These are phyloP conservation scores for Hermetia illucens DNA, from an alignment of 1,140 invertebrate genomes.

Conservation along the genomic window DNA sequence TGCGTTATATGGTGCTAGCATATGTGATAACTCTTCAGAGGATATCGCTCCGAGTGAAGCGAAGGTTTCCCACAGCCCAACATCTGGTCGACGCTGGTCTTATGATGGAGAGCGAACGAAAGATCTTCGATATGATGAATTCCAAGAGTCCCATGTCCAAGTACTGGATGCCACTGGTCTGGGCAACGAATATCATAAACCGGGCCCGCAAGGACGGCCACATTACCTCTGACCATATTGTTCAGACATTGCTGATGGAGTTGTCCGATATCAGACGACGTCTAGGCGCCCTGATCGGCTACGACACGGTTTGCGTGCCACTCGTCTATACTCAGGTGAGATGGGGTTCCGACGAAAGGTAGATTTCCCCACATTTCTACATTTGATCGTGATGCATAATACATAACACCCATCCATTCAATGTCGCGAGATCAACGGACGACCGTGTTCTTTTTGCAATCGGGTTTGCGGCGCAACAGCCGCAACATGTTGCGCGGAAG, in stretches of 20 bases:
- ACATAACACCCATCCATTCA: too few species aligned
- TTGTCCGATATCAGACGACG: slow-evolving; percentile 67
- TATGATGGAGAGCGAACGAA: slow-evolving; percentile 80
- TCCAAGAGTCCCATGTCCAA: slow-evolving; percentile 78
- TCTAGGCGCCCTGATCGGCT: slow-evolving; percentile 70
- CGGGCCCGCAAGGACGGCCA: slow-evolving; percentile 64
- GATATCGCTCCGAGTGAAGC: slow-evolving; percentile 75
- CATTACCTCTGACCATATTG: slow-evolving; percentile 72
- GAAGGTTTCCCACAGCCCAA: slow-evolving; percentile 78
- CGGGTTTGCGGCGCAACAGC: too few species aligned
- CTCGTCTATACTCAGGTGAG: slow-evolving; percentile 94
- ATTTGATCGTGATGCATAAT: too few species aligned
- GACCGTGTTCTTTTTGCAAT: too few species aligned
- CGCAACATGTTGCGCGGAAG: too few species aligned
- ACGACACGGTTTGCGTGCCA: slow-evolving; percentile 94
- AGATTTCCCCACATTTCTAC: too few species aligned
- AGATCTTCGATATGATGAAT: slow-evolving; percentile 79
- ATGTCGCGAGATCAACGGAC: too few species aligned
- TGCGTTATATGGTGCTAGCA: slow-evolving; percentile 75
- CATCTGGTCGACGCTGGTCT: slow-evolving; percentile 81
- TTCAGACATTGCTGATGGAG: slow-evolving; percentile 70
- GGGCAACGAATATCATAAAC: slow-evolving; percentile 83
- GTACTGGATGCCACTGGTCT: slow-evolving; percentile 84
- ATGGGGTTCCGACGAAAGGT: too few species aligned
- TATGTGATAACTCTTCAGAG: slow-evolving; percentile 77